Base-by-base conservation (phyloP, 2,888 invertebrate genomes). In the Exephanes ischioxanthus region DNA sequence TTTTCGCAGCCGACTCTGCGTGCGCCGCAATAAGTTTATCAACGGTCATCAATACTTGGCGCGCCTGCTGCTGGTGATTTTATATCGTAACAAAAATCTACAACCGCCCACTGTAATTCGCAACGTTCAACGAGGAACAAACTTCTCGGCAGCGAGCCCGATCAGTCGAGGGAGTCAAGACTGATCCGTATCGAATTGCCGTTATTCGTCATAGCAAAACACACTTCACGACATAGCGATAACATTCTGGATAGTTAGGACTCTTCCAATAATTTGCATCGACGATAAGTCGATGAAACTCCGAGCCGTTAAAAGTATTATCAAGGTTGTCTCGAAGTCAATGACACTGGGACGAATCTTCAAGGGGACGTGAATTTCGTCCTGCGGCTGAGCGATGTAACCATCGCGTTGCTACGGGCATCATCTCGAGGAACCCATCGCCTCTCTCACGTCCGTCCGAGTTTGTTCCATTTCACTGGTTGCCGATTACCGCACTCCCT, bases 401-500 rank as follows among this genome's bases (percentile, higher is more conserved):
- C 58, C 61, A 53, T 67, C 73, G 79, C 73, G 83, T 79, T 83
- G 79, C 83, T 70, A 83, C 79, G 79, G 53, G 58, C 66, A 80
- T 61, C 80, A 72, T 77, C 71, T 66, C 76, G 51, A 58, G 48
- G 30, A 45, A 71, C 41, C 63, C 77, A 58, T 37, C 76, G 63
- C 71, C 76, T 78, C 81, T 81, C 79, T 89, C 90, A 88, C 88
- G 92, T 92, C 92, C 90, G 90, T 92, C 90, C 91, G 89, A 90
- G 90, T 92, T 92, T 92, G 92, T 92, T 92, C 91, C 92, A 91
- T 90, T 91, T 91, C 92, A 91, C 88, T 91, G 92, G 88, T 88
- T 87, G 89, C 90, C 92, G 92, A 92, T 92, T 92, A 92, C 92
- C 91, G 87, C 89, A 84, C 61, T 33, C 58, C 22, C 88, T 87